These are phyloP conservation scores for Ptilodon capucinus DNA, from an alignment of 2,888 invertebrate genomes.

Conservation along the genomic window DNA sequence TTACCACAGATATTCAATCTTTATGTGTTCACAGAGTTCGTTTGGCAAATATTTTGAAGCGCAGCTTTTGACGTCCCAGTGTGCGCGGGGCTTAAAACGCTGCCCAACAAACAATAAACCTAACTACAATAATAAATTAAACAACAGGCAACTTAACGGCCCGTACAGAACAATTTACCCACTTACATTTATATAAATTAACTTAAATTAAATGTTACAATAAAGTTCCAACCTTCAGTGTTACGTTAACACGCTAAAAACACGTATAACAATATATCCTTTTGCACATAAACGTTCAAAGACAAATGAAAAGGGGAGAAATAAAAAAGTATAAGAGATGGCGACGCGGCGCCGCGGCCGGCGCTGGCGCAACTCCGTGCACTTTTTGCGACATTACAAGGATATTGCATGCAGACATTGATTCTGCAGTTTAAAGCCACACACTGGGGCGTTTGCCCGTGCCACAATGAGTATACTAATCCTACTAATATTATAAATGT, in stretches of 20 bases:
- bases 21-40: too few relatives aligned
- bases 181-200: slow-evolving; percentile 33
- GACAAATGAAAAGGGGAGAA: slow-evolving; percentile 35
- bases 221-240: slow-evolving; percentile 29
- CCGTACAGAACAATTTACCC: slow-evolving; percentile 33
- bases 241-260: slow-evolving; percentile 34
- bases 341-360: slow-evolving; percentile 34
- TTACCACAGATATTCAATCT: too few relatives aligned
- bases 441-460: too few relatives aligned
- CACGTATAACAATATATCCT: slow-evolving; percentile 46
- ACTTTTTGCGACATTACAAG: slow-evolving; percentile 40
- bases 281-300: slow-evolving; percentile 37
- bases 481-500: too few relatives aligned
- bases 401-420: slow-evolving; percentile 28
- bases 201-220: slow-evolving; percentile 24
- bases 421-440: slow-evolving; percentile 14
- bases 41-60: too few relatives aligned
- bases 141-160: slow-evolving; percentile 14
- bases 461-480: too few relatives aligned
- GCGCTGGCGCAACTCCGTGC: slow-evolving; percentile 47
- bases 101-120: background rate
- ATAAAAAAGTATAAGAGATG: slow-evolving; percentile 48
- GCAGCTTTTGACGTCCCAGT: too few relatives aligned
- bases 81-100: too few relatives aligned
- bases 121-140: slow-evolving; percentile 15